Conservation (phyloP, 2,113 vertebrate species). For the Oenanthe melanoleuca region DNA sequence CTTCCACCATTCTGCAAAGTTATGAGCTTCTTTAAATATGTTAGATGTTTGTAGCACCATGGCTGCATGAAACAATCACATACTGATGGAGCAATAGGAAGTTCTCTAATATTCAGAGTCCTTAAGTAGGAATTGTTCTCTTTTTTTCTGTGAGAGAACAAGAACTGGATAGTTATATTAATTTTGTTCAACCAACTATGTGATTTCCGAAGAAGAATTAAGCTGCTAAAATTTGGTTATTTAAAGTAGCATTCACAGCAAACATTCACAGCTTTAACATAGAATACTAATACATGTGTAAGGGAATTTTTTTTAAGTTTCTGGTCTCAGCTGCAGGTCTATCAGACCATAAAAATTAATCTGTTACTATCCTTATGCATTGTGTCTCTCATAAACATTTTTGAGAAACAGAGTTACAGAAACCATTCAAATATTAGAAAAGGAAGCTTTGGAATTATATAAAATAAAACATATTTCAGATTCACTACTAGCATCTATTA, state of each 20-base stretch:
- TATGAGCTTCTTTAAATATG: neutral
- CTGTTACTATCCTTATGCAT: neutral
- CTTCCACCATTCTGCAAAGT: neutral
- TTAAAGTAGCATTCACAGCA: neutral
- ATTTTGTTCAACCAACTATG: neutral
- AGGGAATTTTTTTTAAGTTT: neutral
- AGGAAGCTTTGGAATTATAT: neutral
- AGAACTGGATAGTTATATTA: neutral
- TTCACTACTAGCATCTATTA: neutral
- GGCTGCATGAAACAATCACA: accelerated
- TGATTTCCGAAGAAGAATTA: neutral
- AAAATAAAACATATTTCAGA: neutral
- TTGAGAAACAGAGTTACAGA: neutral
- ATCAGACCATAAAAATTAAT: neutral
- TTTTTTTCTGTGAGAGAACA: neutral
- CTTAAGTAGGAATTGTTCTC: neutral
- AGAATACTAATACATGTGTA: neutral
- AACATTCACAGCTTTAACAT: neutral
- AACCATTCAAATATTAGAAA: neutral
- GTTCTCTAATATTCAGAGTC: neutral
- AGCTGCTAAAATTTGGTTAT: neutral
- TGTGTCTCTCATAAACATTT: neutral
- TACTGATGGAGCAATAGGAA: neutral
- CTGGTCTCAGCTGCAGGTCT: neutral
- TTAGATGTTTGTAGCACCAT: neutral